Conservation (phyloP, 2,113 vertebrate genomes). For the Prolemur simus region DNA sequence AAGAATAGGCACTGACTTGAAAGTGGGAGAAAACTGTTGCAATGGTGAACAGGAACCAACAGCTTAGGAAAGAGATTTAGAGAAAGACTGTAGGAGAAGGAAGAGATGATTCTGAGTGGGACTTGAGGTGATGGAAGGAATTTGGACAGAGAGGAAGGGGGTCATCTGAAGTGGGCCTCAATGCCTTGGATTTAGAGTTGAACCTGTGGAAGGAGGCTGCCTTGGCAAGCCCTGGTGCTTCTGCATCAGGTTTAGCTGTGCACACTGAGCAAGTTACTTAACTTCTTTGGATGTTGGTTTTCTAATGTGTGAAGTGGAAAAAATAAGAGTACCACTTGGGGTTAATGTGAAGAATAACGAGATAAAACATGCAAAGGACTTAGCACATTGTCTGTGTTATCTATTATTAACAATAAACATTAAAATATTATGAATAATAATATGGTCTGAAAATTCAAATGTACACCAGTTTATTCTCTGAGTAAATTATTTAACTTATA, state of each 20-base stretch:
- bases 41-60: not conserved
- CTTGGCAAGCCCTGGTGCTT: not conserved
- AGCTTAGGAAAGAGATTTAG: not conserved
- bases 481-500: constrained; percentile 3
- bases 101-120: not conserved
- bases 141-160: not conserved
- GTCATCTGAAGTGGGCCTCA: not conserved
- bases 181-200: not conserved
- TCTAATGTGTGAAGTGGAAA: not conserved
- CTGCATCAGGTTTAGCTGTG: not conserved
- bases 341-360: not conserved
- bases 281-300: not conserved
- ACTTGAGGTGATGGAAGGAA: not conserved
- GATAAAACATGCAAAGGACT: not conserved
- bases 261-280: not conserved
- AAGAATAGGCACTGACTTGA: not conserved
- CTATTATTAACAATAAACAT: not conserved
- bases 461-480: not conserved
- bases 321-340: not conserved
- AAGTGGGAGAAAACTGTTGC: not conserved
- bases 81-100: not conserved
- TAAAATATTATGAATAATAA: not conserved
- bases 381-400: not conserved
- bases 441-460: not conserved
- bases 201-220: not conserved